Conservation (phyloP, 2,113 vertebrate species). For the Atrichornis clamosus region DNA sequence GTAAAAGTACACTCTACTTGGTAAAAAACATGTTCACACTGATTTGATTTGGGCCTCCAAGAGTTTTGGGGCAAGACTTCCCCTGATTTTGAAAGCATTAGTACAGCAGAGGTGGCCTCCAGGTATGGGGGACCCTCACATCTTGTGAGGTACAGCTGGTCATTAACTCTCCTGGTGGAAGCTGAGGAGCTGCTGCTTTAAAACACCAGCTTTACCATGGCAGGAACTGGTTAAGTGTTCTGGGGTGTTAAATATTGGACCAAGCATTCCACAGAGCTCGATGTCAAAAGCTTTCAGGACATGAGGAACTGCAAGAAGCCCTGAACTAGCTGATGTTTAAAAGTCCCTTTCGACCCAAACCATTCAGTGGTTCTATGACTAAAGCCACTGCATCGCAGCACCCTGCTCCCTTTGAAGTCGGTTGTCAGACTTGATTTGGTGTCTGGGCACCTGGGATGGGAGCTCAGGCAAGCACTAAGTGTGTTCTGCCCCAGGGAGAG, state of each 20-base stretch:
- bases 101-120: background rate
- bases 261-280: background rate
- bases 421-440: background rate
- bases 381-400: background rate
- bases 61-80: background rate
- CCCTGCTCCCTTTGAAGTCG: background rate
- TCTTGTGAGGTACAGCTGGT: background rate
- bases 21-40: accelerated
- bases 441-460: background rate
- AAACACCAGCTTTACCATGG: background rate
- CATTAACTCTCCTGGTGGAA: background rate
- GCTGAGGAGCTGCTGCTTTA: background rate
- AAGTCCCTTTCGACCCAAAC: background rate
- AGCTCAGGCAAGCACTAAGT: background rate
- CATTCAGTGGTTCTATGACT: background rate
- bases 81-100: background rate
- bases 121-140: background rate
- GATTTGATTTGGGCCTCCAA: background rate
- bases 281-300: background rate
- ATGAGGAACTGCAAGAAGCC: background rate
- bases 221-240: background rate
- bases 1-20: background rate
- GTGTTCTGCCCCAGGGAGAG: background rate
- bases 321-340: background rate
- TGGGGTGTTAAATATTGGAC: background rate